These are phyloP conservation scores for Eulemur mongoz DNA, from an alignment of 2,797 vertebrate species.

Conservation along the genomic window DNA sequence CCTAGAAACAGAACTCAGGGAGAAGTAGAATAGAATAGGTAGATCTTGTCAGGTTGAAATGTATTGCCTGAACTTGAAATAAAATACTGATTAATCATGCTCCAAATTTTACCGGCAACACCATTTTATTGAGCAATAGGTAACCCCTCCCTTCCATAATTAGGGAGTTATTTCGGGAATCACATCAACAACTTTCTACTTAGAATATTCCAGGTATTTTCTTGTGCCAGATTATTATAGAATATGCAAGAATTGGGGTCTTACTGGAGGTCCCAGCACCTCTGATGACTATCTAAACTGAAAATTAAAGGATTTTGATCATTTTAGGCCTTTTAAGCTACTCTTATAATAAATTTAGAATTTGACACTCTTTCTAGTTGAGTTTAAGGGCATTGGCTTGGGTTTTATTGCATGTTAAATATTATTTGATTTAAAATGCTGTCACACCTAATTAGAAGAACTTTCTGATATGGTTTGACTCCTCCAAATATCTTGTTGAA, in stretches of 20 bases:
- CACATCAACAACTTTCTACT: neutral
- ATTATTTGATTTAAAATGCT: neutral
- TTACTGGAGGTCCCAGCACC: neutral
- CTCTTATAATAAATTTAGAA: neutral
- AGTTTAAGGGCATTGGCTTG: neutral
- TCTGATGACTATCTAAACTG: neutral
- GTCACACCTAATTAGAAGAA: neutral
- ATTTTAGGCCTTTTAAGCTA: neutral
- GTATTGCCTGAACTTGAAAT: constrained; percentile 28
- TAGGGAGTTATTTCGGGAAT: neutral
- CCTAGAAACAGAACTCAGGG: neutral
- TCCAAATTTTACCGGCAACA: neutral
- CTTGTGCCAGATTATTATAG: neutral
- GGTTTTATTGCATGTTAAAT: neutral
- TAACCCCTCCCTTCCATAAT: constrained; percentile 23
- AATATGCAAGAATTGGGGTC: neutral
- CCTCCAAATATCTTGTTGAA: neutral
- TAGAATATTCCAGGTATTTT: neutral
- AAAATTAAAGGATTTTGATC: neutral
- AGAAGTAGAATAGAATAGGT: neutral
- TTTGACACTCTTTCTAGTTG: neutral
- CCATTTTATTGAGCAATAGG: neutral
- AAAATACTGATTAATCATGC: neutral
- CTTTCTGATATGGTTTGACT: neutral
- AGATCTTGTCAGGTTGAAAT: neutral